Percentiles rank a stretch among this genome's conserved stretches.
phyloP scores from a whole-genome alignment of 2,797 vertebrate species.

The Melanotaenia pygmaea region DNA sequence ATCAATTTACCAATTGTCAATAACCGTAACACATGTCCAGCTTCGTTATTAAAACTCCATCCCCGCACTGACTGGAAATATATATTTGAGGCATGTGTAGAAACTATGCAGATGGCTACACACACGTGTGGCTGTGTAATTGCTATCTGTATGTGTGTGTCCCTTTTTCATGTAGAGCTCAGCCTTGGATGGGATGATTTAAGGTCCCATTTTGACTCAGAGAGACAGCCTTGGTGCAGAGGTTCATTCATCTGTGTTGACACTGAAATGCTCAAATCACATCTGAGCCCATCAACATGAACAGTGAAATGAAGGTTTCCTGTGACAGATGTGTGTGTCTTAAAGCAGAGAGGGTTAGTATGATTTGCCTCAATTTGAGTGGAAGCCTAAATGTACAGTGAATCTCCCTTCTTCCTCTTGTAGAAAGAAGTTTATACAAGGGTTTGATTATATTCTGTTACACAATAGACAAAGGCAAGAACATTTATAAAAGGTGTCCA shows the following conservation, averaged over 20 bases:
- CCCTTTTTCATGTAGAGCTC: constrained; percentile 45
- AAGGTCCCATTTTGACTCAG: constrained; percentile 52
- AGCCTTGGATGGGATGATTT: constrained; percentile 69
- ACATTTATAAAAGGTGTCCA: background rate
- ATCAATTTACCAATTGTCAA: constrained; percentile 38
- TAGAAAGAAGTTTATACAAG: background rate
- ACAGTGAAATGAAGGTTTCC: constrained; percentile 49
- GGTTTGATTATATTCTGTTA: background rate
- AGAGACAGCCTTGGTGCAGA: constrained; percentile 56
- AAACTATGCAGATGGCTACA: background rate
- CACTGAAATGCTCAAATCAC: constrained; percentile 61
- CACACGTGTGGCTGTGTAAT: constrained; percentile 20
- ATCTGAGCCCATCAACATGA: constrained; percentile 46
- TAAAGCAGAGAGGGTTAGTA: constrained; percentile 4
- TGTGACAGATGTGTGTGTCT: constrained; percentile 51
- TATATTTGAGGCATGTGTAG: background rate
- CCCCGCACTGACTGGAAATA: constrained; percentile 14
- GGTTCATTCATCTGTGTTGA: constrained; percentile 64
- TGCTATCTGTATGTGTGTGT: constrained; percentile 3
- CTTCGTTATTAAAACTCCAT: constrained; percentile 24
- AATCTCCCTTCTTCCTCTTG: background rate
- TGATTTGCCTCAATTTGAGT: constrained; percentile 35
- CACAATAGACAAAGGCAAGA: background rate
- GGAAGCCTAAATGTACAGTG: constrained; percentile 28
- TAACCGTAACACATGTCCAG: constrained; percentile 18